phyloP scores from a whole-genome alignment of 1,140 invertebrate genomes.

The Episyrphus balteatus region DNA sequence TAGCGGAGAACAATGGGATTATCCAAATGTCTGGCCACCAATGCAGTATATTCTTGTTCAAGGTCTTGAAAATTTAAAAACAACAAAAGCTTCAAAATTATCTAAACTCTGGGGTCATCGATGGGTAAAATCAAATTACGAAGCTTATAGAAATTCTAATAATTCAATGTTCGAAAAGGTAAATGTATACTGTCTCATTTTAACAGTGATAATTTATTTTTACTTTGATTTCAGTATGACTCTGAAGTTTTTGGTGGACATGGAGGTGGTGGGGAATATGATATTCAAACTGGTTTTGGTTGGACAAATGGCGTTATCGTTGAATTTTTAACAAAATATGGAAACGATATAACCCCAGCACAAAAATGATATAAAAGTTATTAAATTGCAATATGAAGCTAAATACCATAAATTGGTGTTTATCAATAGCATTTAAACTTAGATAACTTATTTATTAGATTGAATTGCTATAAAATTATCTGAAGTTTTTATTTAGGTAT shows the following conservation, averaged over 20 bases:
- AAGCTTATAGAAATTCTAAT: constrained; percentile 59
- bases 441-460: no score
- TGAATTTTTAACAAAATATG: constrained; percentile 54
- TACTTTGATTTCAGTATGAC: constrained; percentile 53
- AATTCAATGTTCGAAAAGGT: constrained; percentile 81
- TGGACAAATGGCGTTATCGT: constrained; percentile 82
- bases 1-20: constrained; percentile 84
- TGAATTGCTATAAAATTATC: no score
- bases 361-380: no score
- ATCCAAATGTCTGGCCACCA: constrained; percentile 82
- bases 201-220: no score
- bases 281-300: constrained; percentile 75
- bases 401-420: no score
- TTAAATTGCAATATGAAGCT: no score
- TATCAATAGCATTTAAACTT: no score
- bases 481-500: no score
- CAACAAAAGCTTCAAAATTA: constrained; percentile 48
- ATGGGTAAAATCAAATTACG: constrained; percentile 71
- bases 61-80: constrained; percentile 52
- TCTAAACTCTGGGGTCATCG: constrained; percentile 62
- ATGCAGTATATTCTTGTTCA: constrained; percentile 69
- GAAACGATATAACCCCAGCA: constrained; percentile 33
- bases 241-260: constrained; percentile 49
- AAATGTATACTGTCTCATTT: constrained; percentile 3
- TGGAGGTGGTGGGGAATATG: constrained; percentile 79